A percentile compares a stretch with the other conserved stretches of the same genome.
These are phyloP conservation scores for Orycteropus afer DNA, from an alignment of 2,113 vertebrate species.

Conservation along the genomic window DNA sequence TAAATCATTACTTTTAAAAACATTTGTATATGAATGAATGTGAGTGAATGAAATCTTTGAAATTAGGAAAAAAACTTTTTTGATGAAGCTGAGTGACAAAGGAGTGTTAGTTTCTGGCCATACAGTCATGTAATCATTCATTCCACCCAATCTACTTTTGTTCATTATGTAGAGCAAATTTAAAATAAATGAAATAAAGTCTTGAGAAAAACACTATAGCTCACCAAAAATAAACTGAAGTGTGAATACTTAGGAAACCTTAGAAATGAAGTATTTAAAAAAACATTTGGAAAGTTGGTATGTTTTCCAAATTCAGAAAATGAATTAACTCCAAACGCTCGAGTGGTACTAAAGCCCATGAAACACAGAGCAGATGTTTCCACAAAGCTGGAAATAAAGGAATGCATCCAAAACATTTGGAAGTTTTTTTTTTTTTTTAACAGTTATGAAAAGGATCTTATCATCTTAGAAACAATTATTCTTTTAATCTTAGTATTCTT, in stretches of 20 bases:
- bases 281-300: constrained; percentile 35
- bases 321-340: background rate
- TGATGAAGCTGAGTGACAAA: background rate
- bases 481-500: constrained; percentile 25
- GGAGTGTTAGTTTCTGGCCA: background rate
- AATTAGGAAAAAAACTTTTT: constrained; percentile 11
- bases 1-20: constrained; percentile 37
- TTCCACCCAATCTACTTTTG: background rate
- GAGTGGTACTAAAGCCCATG: background rate
- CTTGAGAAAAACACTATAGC: constrained; percentile 11
- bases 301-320: constrained; percentile 51
- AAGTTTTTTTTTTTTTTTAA: no score
- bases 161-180: background rate
- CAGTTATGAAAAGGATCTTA: background rate
- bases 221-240: background rate
- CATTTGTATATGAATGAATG: background rate
- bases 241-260: constrained; percentile 11
- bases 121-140: background rate
- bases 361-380: background rate
- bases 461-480: background rate
- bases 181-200: constrained; percentile 56
- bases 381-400: background rate
- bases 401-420: background rate
- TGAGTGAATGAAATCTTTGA: constrained; percentile 24
- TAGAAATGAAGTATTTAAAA: background rate